Evolutionary conservation across 2,888 invertebrate species (phyloP).

Genomic region (Mimachlamys varia): DNA sequence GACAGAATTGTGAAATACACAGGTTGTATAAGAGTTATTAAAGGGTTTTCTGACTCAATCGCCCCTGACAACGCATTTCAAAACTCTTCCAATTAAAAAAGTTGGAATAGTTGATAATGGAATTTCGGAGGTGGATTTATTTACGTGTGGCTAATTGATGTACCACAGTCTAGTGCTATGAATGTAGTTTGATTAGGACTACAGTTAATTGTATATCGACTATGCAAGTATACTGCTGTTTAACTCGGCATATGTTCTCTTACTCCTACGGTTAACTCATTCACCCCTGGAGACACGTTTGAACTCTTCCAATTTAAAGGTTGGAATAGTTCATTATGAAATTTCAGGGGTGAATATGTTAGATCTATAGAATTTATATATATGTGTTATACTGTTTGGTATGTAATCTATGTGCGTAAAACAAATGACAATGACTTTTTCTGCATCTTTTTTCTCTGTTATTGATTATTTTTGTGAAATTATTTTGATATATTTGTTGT

Average conservation of each 20-base stretch:
- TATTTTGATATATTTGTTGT: background rate
- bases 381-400: too few relatives aligned
- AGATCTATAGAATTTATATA: background rate
- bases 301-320: too few relatives aligned
- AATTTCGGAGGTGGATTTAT: too few relatives aligned
- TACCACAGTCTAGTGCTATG: background rate
- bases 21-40: background rate
- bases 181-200: background rate
- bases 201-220: background rate
- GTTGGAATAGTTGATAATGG: too few relatives aligned
- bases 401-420: background rate
- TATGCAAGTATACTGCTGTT: conserved; percentile 13
- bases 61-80: too few relatives aligned
- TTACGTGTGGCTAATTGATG: background rate
- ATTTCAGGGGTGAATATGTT: too few relatives aligned
- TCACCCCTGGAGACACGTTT: too few relatives aligned
- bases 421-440: conserved; percentile 7
- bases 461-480: background rate
- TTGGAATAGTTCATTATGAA: too few relatives aligned
- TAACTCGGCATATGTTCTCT: background rate
- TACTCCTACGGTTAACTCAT: too few relatives aligned
- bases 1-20: background rate
- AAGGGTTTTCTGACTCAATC: too few relatives aligned
- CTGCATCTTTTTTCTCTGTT: background rate
- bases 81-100: too few relatives aligned